Base-by-base conservation (phyloP, 92 coral and sea anemone genomes). In the Paragorgia papillata region DNA sequence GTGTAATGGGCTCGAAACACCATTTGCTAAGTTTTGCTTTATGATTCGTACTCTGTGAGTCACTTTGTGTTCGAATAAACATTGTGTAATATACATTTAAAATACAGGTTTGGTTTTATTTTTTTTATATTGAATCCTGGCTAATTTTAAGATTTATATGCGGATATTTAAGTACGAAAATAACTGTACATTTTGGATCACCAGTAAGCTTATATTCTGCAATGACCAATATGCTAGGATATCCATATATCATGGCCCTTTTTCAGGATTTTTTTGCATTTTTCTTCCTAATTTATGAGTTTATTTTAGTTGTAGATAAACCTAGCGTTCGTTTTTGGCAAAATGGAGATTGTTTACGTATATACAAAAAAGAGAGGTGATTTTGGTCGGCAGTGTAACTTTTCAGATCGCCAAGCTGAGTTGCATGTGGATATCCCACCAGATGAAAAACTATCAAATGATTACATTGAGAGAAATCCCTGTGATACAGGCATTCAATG, bases 371-470 rank as follows among this genome's bases (percentile, higher is more conserved):
- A 95, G 79, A 81, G 99, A 50, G 91, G 84, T 70, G 99, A 95
- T 82, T 95, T 95, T 80, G 99, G 99, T 9, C 91, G 99, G 43
- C 99, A 95, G 87, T 95, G 99, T 54, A 91, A 95, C 66, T 95
- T 95, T 81, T 88, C 99, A 14, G 99, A 95, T 80, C 90, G 99
- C 50, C 99, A 95, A 83, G 99, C 99, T n/a, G 99, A 95, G 67
- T 90, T 95, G 30, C 99, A 95, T 80, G 99, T 95, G 4, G 99
- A 95, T 41, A 95, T 95, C 62, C 88, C 97, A 15, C 96, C 99
- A 29, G 99, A 95, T 66, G 99, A 95, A 44, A 95, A 91, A 62
- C 80, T 95, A 80, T 82, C 90, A 15, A 92, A 89, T 37, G 99
- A 95, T 44, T 95, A 95, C 55, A 84, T 95, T 56, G 99, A 95